Evolutionary conservation across 2,888 invertebrate species (phyloP).

Genomic region (Tanaodytes sp.): DNA sequence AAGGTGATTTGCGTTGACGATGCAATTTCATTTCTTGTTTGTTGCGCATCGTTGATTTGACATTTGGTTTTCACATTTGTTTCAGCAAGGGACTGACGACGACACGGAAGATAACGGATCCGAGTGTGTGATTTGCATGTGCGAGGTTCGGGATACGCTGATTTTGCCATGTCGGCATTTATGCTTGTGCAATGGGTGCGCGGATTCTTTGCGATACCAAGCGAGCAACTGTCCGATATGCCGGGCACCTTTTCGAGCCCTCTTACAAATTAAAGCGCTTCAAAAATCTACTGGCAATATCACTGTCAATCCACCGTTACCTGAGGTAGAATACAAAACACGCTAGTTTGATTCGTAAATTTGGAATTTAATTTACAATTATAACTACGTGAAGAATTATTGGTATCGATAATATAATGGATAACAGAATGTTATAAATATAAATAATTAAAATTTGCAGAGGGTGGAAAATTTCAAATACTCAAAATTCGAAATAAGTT

Average conservation of each 20-base stretch:
- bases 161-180: slow-evolving; percentile 97
- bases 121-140: slow-evolving; percentile 99
- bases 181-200: slow-evolving; percentile 97
- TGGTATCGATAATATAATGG: no score
- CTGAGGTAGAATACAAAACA: slow-evolving; percentile 81
- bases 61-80: neutral
- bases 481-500: no score
- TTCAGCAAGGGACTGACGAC: slow-evolving; percentile 79
- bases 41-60: no score
- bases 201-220: slow-evolving; percentile 96
- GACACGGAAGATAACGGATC: slow-evolving; percentile 95
- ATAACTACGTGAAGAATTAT: no score
- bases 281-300: slow-evolving; percentile 80
- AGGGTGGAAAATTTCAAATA: no score
- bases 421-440: no score
- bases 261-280: slow-evolving; percentile 94
- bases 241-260: slow-evolving; percentile 96
- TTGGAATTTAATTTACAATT: no score
- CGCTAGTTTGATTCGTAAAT: no score
- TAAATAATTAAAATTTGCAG: no score
- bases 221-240: slow-evolving; percentile 99
- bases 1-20: slow-evolving; percentile 72
- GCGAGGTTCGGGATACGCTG: slow-evolving; percentile 95
- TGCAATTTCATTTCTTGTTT: no score
- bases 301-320: slow-evolving; percentile 75